These are phyloP conservation scores for Gallinago paraguaiae DNA, from an alignment of 2,113 vertebrate species.

Conservation along the genomic window DNA sequence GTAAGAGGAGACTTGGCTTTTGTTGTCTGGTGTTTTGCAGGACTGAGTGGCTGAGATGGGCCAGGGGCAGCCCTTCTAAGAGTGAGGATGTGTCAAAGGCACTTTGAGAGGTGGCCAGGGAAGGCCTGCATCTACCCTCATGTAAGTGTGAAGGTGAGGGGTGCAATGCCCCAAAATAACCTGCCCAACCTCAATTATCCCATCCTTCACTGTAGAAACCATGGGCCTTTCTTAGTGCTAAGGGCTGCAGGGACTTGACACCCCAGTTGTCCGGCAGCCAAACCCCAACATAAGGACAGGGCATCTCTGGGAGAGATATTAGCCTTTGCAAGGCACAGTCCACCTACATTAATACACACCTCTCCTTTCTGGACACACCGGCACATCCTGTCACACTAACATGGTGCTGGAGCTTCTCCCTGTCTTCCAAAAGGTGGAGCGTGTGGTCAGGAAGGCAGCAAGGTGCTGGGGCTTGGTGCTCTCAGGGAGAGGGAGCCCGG, in stretches of 20 bases:
- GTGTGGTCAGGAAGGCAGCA: background rate
- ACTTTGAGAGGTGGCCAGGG: background rate
- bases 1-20: background rate
- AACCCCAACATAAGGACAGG: background rate
- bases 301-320: rapidly evolving
- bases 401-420: background rate
- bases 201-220: background rate
- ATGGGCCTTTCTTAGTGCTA: background rate
- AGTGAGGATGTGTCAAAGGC: background rate
- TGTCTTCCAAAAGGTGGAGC: rapidly evolving
- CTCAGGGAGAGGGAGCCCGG: rapidly evolving
- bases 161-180: background rate
- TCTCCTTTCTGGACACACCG: rapidly evolving
- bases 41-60: background rate
- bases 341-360: rapidly evolving
- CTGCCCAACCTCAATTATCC: background rate
- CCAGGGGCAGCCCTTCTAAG: background rate
- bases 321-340: background rate
- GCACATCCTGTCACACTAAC: background rate
- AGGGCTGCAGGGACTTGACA: background rate
- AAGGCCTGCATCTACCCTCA: background rate
- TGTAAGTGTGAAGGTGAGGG: rapidly evolving
- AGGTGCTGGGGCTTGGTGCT: background rate
- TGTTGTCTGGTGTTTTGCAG: background rate
- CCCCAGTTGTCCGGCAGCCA: background rate